Evolutionary conservation across 2,797 vertebrate species (phyloP), one percentile per base, ranked within the genome.

Genomic region (Clarias platycephalus): DNA sequence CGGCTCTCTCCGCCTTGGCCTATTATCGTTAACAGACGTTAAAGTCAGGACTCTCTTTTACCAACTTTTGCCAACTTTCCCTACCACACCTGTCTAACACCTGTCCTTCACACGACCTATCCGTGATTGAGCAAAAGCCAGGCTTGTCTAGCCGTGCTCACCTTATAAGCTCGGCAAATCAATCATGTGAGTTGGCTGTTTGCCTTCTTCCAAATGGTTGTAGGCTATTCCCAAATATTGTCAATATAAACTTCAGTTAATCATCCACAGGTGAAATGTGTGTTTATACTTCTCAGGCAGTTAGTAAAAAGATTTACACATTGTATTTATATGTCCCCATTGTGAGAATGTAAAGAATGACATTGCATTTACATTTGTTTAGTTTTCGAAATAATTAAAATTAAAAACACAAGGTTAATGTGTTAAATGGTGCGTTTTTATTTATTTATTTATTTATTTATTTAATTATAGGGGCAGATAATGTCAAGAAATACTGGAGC

Each of bases 401-500:
- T 57, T 1, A 62, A 62, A 79, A 64, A 49, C 24, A 64, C 24
- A 64, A 40, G 49, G n/a, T n/a, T 57, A 15, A 6, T 63, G 34
- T 22, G 13, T 63, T 78, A 77, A 22, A 15, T 3, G 18, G 31
- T 24, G 3, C 28, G 5, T 12, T 49, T 22, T 70, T 58, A 40
- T 72, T 7, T 63, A 18, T 22, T 60, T 22, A 0, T 34, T 20
- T 68, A 22, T 40, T 40, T 84, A 63, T 57, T 72, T 77, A 37
- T 37, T 37, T n/a, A n/a, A n/a, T 37, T 66, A 85, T 94, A 99
- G 98, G 98, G 68, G 96, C 97, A 62, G 96, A 98, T 91, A 97
- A 95, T 91, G 99, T 99, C 93, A 97, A 98, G 93, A 99, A 99
- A 90, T 99, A 99, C 86, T 99, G 98, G 98, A 97, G 97, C 91